phyloP scores from a whole-genome alignment of 2,797 vertebrate species.

The Merluccius polli region DNA sequence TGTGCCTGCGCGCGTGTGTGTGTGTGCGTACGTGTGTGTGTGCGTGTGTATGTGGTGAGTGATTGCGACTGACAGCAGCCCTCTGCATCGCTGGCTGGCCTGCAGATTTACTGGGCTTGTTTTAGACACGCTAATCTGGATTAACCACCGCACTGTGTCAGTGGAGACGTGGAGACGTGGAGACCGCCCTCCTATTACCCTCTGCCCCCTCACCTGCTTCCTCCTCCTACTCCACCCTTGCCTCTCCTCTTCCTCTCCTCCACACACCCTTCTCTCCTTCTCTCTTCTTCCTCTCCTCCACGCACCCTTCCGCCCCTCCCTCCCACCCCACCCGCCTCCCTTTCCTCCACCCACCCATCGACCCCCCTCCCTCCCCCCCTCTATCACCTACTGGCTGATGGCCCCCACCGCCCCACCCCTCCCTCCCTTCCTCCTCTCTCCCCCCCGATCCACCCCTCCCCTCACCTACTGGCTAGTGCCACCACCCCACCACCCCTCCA shows the following conservation, averaged over 20 bases:
- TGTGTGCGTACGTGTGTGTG: constrained; percentile 11
- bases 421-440: background rate
- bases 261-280: background rate
- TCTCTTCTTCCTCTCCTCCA: background rate
- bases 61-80: constrained; percentile 76
- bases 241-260: background rate
- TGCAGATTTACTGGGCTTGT: constrained; percentile 76
- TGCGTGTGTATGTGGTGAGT: constrained; percentile 52
- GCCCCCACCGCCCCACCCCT: background rate
- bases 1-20: constrained; percentile 16
- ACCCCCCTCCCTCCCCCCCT: constrained; percentile 2
- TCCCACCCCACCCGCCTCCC: too few species aligned
- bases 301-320: background rate
- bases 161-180: constrained; percentile 58
- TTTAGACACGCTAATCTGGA: constrained; percentile 83
- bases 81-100: constrained; percentile 75
- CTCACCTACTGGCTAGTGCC: background rate
- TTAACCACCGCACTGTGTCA: constrained; percentile 77
- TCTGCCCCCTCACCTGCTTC: background rate
- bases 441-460: background rate
- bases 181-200: constrained; percentile 28
- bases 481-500: background rate
- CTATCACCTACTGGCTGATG: background rate
- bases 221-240: background rate
- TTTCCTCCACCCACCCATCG: background rate